Conservation (phyloP, 2,797 vertebrate genomes). For the Nasua narica region DNA sequence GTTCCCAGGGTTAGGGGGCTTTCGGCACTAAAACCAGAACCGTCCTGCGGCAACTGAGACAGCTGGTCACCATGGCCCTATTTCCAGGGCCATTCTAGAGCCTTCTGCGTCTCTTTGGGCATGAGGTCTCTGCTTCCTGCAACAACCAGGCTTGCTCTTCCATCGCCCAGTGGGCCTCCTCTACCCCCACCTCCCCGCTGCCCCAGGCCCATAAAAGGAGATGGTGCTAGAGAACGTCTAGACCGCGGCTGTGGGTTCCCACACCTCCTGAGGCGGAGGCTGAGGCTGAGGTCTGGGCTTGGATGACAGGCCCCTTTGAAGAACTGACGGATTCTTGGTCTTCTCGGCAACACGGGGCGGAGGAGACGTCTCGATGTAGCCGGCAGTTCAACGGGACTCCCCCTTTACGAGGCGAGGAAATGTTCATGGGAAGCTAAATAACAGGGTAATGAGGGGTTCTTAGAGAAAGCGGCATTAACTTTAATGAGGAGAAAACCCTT, state of each 20-base stretch:
- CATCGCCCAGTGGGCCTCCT: background rate
- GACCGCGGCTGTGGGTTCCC: background rate
- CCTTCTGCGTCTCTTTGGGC: background rate
- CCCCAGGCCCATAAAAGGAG: conserved; percentile 48
- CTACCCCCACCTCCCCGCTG: background rate
- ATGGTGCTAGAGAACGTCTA: background rate
- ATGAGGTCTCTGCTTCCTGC: background rate
- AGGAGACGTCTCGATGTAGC: background rate
- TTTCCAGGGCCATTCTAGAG: background rate
- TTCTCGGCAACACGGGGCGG: background rate
- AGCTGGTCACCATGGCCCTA: background rate
- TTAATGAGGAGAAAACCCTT: conserved; percentile 73
- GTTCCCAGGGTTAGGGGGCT: background rate
- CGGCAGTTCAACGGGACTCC: conserved; percentile 27
- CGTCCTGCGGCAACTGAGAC: background rate
- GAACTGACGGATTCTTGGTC: conserved; percentile 21
- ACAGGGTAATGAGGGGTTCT: conserved; percentile 66
- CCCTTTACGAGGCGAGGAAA: conserved; percentile 55
- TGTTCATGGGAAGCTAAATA: conserved; percentile 64
- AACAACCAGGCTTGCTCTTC: background rate
- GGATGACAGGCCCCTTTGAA: conserved; percentile 73
- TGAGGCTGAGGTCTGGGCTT: background rate
- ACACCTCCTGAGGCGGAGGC: background rate
- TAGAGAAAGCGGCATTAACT: conserved; percentile 71
- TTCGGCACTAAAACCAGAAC: background rate